These are phyloP conservation scores for Tanypteryx hageni DNA, from an alignment of 2,888 invertebrate genomes.

Conservation along the genomic window DNA sequence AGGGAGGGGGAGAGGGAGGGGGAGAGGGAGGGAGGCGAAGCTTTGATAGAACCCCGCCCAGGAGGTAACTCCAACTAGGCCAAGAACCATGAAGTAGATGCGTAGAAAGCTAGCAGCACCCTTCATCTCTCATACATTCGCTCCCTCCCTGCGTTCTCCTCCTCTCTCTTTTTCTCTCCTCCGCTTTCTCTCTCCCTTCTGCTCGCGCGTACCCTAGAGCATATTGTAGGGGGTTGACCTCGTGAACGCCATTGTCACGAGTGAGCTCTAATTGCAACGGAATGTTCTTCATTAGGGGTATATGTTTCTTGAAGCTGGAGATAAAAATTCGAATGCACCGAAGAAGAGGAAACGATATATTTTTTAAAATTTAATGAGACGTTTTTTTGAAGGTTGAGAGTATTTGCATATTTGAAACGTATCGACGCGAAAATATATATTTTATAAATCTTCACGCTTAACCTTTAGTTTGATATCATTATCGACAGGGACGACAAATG, in stretches of 20 bases:
- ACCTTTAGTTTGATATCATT: too few relatives aligned
- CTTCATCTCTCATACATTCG: background rate
- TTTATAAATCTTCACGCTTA: too few relatives aligned
- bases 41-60: background rate
- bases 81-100: slow-evolving; percentile 2
- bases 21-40: background rate
- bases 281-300: too few relatives aligned
- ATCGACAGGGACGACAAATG: too few relatives aligned
- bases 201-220: background rate
- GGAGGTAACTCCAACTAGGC: too few relatives aligned
- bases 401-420: too few relatives aligned
- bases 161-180: background rate
- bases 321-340: too few relatives aligned
- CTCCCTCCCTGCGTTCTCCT: background rate
- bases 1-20: background rate
- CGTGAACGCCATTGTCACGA: background rate
- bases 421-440: too few relatives aligned
- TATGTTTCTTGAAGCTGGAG: too few relatives aligned
- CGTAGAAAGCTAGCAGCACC: background rate
- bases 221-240: background rate
- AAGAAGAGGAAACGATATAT: too few relatives aligned
- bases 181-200: background rate
- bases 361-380: too few relatives aligned
- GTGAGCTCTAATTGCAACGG: background rate
- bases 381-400: too few relatives aligned